A percentile compares a stretch with the other conserved stretches of the same genome.
Conservation (phyloP, 2,797 vertebrate genomes). For the Crypturellus tataupa region DNA sequence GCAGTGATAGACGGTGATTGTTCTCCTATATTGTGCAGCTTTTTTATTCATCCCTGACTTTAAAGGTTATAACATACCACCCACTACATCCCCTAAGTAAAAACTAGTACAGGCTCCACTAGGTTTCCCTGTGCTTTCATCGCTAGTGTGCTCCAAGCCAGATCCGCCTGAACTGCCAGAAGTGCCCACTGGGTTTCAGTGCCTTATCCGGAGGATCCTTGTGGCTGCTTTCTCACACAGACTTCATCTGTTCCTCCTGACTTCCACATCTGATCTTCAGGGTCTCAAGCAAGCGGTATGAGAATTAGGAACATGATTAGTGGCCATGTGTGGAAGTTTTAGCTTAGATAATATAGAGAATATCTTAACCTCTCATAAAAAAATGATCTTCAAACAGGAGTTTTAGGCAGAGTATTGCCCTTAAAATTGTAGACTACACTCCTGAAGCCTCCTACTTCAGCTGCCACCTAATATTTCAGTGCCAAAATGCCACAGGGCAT, state of each 20-base stretch:
- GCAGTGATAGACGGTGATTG: not conserved
- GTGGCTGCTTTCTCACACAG: not conserved
- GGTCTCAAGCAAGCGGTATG: not conserved
- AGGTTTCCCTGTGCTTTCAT: not conserved
- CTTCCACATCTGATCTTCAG: not conserved
- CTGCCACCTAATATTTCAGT: not conserved
- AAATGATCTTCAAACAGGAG: not conserved
- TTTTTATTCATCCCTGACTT: not conserved
- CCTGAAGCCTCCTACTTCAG: not conserved
- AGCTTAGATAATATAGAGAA: not conserved
- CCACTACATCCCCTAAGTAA: not conserved
- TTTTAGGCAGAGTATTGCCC: not conserved
- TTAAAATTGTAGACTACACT: not conserved
- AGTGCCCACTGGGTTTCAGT: not conserved
- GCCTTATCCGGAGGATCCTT: not conserved
- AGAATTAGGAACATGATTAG: not conserved
- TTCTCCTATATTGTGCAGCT: not conserved
- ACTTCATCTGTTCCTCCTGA: not conserved
- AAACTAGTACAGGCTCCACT: not conserved
- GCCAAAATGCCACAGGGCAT: not conserved
- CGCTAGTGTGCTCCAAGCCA: not conserved
- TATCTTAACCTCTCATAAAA: not conserved
- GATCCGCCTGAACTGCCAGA: rapidly evolving
- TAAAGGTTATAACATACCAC: not conserved
- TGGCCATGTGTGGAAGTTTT: not conserved